Conservation (phyloP, 2,888 invertebrate species). For the Pediacus dermestoides region DNA sequence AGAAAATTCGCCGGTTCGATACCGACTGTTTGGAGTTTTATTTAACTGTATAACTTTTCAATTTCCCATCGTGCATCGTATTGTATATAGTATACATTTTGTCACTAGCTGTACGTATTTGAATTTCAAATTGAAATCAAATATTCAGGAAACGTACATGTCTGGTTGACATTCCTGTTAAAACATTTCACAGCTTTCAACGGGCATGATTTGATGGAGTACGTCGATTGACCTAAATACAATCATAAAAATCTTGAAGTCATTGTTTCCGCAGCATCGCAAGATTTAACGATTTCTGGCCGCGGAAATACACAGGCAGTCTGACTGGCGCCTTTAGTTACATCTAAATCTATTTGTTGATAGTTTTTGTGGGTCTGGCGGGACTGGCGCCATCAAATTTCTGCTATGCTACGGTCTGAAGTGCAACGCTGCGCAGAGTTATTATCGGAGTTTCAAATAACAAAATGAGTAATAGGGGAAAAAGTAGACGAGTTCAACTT, state of each 20-base stretch:
- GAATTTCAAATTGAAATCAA: slow-evolving; percentile 48
- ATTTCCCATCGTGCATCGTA: slow-evolving; percentile 40
- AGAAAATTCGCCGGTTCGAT: slow-evolving; percentile 32
- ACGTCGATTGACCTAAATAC: slow-evolving; percentile 36
- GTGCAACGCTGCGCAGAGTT: no score
- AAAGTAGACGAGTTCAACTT: no score
- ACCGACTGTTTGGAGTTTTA: slow-evolving; percentile 36
- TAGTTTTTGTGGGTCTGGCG: slow-evolving; percentile 28
- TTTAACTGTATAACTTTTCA: slow-evolving; percentile 47
- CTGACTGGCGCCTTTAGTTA: slow-evolving; percentile 26
- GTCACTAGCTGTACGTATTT: slow-evolving; percentile 39
- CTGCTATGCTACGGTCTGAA: no score
- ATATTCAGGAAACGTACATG: slow-evolving; percentile 44
- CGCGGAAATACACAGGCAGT: slow-evolving; percentile 14
- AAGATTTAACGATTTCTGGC: slow-evolving; percentile 12
- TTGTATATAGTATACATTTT: slow-evolving; percentile 36
- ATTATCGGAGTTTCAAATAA: no score
- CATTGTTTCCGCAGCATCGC: slow-evolving; percentile 19
- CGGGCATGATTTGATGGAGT: slow-evolving; percentile 33
- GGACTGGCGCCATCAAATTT: slow-evolving; percentile 5
- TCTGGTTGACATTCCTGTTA: slow-evolving; percentile 42
- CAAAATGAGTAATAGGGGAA: no score
- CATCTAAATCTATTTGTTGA: slow-evolving; percentile 26
- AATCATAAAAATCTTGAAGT: slow-evolving; percentile 22
- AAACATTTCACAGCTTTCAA: slow-evolving; percentile 40